These are phyloP conservation scores for Apodemia duryi DNA, from an alignment of 2,888 invertebrate genomes.

Conservation along the genomic window DNA sequence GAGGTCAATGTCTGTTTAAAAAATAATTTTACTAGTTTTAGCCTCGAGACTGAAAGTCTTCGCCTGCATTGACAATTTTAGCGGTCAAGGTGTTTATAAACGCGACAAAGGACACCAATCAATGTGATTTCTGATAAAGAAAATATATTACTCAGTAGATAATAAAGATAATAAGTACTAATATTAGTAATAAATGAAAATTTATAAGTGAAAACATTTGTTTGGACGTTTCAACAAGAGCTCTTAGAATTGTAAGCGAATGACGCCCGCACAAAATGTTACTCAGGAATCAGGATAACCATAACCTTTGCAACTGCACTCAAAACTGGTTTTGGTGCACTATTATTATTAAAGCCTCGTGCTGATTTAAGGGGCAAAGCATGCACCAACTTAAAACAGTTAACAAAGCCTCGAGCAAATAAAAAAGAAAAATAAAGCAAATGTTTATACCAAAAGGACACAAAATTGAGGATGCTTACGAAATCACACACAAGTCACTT, in stretches of 20 bases:
- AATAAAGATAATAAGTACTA: neutral
- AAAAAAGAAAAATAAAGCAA: slow-evolving; percentile 46
- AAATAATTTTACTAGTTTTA: slow-evolving; percentile 26
- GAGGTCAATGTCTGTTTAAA: neutral
- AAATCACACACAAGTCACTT: slow-evolving; percentile 54
- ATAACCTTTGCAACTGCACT: slow-evolving; percentile 63
- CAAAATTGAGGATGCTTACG: slow-evolving; percentile 51
- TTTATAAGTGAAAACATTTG: neutral
- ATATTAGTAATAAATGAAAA: slow-evolving; percentile 6
- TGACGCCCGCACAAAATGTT: slow-evolving; percentile 63
- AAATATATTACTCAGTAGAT: neutral
- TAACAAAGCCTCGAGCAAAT: slow-evolving; percentile 52
- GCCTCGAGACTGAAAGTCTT: slow-evolving; percentile 67
- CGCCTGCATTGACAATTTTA: slow-evolving; percentile 44
- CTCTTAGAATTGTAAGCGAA: slow-evolving; percentile 43
- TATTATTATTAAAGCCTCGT: slow-evolving; percentile 78
- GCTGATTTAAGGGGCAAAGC: slow-evolving; percentile 68
- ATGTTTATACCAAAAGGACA: slow-evolving; percentile 74
- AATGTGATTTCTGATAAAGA: slow-evolving; percentile 2
- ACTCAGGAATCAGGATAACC: slow-evolving; percentile 63
- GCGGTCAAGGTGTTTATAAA: slow-evolving; percentile 54
- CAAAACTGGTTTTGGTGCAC: slow-evolving; percentile 76
- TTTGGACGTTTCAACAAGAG: neutral
- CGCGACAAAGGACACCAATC: slow-evolving; percentile 2
- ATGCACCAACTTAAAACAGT: slow-evolving; percentile 55